Base-by-base conservation (phyloP, 2,797 vertebrate species). In the Glyptemys insculpta region DNA sequence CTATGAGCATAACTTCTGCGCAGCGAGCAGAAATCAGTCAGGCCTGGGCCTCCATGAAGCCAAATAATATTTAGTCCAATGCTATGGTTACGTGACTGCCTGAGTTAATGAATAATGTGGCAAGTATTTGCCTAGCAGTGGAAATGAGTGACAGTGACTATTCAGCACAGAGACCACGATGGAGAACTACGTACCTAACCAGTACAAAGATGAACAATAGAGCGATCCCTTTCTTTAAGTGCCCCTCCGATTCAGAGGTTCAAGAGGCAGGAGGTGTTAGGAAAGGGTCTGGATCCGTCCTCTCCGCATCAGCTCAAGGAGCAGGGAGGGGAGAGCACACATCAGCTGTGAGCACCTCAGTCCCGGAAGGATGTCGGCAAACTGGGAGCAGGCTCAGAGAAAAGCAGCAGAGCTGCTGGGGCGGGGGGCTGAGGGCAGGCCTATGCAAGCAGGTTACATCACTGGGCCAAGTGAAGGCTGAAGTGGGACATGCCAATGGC, bases 101-200 rank as follows among this genome's bases (percentile, higher is more conserved):
- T 1, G 0, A 65, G 95, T 97, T 96, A 97, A 97, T 96, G 53
- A 93, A 81, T 93, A 96, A 94, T 92, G 79, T 0, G 0, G 37
- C 4, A 11, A 89, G 86, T 5, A 54, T 11, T 85, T 47, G 65
- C 92, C 23, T 2, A 0, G 4, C 1, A 1, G 25, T 1, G 47
- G 52, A 90, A 91, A 95, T 53, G 8, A 76, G 85, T 31, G 79
- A 79, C 16, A 90, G 78, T 23, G 0, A n/a, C 80, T 81, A 37
- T 54, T 78, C 1, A 0, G 82, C 84, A 57, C 21, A 4, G n/a
- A 87, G 49, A 53, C 14, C 3, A 5, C 5, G 1, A 12, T 16
- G 4, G 79, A 91, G 79, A 83, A 31, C 44, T 27, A 41, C 11
- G 5, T 23, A 72, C 5, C 37, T 41, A 21, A 72, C 34, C 68